Evolutionary conservation across 2,113 vertebrate species (phyloP), one percentile per base, ranked within the genome.

Genomic region (Regulus satrapa): DNA sequence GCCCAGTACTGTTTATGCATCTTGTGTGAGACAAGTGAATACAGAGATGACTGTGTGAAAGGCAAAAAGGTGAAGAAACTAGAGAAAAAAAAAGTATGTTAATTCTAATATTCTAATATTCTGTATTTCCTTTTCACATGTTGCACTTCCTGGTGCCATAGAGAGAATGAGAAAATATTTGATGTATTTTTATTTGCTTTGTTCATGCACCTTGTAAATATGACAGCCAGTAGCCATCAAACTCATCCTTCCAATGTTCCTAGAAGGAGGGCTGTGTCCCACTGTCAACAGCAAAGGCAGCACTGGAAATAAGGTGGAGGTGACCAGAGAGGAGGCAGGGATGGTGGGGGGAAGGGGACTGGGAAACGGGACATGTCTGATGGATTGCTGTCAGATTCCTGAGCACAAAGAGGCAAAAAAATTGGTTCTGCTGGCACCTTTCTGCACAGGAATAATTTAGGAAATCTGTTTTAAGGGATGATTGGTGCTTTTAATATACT

Each of bases 81-180:
- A 21, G 51, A 58, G 29, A 2, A 59, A 88, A 81, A 55, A 71
- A 62, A 36, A 25, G 4, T 29, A 4, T 59, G 25, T 31, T 56
- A 0, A 1, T 76, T 67, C 32, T 2, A 4, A 3, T 29, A 8
- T 8, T n/a, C n/a, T n/a, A n/a, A n/a, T n/a, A n/a, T n/a, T n/a
- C 10, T 34, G 1, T 31, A 77, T 49, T 92, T 92, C 48, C 40
- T 92, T 79, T 73, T 48, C 34, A 38, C 31, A 67, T 6, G 14
- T 62, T 88, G 12, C 12, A 25, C 16, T 24, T 88, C 38, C 58
- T 54, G 45, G n/a, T 86, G 31, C 28, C 55, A 54, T 10, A 54
- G 52, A 46, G 48, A 78, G 21, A 72, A 41, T 11, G 12, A 56
- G 55, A 64, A 73, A 80, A 38, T 58, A 32, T 8, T 28, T 32